Conservation (phyloP, 1,140 invertebrate genomes). For the Akabosia matsudoensis region DNA sequence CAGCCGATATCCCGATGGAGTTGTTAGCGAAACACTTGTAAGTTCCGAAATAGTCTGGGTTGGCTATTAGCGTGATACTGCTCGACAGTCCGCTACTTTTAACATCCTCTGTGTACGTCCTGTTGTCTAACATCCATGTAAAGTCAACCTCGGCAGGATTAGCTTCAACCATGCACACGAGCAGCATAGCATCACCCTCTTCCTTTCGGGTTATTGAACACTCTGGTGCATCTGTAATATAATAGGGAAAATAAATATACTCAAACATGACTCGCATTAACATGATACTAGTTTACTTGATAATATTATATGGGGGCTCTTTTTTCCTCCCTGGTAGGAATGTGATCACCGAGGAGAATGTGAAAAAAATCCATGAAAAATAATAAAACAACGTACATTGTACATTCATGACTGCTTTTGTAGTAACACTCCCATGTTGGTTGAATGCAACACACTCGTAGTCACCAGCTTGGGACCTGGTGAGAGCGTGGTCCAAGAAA, state of each 20-base stretch:
- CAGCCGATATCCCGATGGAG: conserved; percentile 66
- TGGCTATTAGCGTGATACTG: conserved; percentile 63
- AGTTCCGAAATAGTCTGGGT: conserved; percentile 66
- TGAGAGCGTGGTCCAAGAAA: conserved; percentile 59
- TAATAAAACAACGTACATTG: conserved; percentile 62
- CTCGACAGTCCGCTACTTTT: conserved; percentile 59
- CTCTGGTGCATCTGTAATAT: conserved; percentile 69
- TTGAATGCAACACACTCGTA: conserved; percentile 75
- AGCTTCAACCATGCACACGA: conserved; percentile 74
- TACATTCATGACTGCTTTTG: conserved; percentile 68
- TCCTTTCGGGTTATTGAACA: conserved; percentile 72
- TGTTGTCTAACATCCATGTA: conserved; percentile 78
- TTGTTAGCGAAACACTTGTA: conserved; percentile 83
- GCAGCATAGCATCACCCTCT: conserved; percentile 67
- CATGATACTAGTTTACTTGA: too few species aligned
- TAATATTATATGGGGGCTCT: too few species aligned
- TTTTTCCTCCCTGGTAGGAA: background rate
- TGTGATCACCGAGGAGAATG: background rate
- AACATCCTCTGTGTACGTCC: conserved; percentile 63
- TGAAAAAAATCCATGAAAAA: background rate
- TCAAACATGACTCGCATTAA: too few species aligned
- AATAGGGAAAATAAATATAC: too few species aligned
- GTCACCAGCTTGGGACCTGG: conserved; percentile 63
- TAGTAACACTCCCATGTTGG: conserved; percentile 65
- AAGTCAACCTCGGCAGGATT: conserved; percentile 79